Percentiles rank a stretch among this genome's conserved stretches.
These are phyloP conservation scores for Vandiemenella viatica DNA, from an alignment of 2,888 invertebrate species.

Conservation along the genomic window DNA sequence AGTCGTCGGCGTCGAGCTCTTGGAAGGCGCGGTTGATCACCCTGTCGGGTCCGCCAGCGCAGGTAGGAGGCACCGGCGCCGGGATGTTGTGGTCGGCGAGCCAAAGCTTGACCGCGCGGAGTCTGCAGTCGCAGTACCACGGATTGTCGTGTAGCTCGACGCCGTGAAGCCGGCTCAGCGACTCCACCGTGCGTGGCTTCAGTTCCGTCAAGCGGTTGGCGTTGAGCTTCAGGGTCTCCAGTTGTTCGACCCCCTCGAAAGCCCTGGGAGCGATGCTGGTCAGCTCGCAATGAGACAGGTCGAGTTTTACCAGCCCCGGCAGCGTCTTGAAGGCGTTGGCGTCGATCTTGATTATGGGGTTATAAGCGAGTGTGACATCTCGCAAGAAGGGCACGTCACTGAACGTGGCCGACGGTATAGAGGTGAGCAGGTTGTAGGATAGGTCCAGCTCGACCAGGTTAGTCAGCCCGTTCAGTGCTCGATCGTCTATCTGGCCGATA, in stretches of 20 bases:
- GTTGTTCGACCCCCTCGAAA: conserved; percentile 58
- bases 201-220: conserved; percentile 63
- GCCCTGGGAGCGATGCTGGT: conserved; percentile 60
- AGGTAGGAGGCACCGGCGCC: conserved; percentile 61
- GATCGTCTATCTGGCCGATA: conserved; percentile 70
- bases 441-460: conserved; percentile 83
- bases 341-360: conserved; percentile 68
- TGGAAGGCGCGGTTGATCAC: conserved; percentile 57
- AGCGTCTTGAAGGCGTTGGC: conserved; percentile 58
- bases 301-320: conserved; percentile 63
- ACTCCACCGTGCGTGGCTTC: conserved; percentile 56
- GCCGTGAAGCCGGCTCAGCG: conserved; percentile 55
- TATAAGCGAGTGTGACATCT: conserved; percentile 63
- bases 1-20: conserved; percentile 64
- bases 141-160: conserved; percentile 77
- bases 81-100: conserved; percentile 60
- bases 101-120: conserved; percentile 70
- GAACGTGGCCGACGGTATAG: conserved; percentile 66
- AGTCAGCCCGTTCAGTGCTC: conserved; percentile 71
- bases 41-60: conserved; percentile 53
- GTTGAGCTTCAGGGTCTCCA: conserved; percentile 67
- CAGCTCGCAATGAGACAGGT: conserved; percentile 68
- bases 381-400: conserved; percentile 65
- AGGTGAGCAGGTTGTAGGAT: conserved; percentile 65
- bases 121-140: conserved; percentile 76